A percentile compares a stretch with the other conserved stretches of the same genome.
phyloP scores from a whole-genome alignment of 2,888 invertebrate genomes.

The Digitonthophagus gazella region DNA sequence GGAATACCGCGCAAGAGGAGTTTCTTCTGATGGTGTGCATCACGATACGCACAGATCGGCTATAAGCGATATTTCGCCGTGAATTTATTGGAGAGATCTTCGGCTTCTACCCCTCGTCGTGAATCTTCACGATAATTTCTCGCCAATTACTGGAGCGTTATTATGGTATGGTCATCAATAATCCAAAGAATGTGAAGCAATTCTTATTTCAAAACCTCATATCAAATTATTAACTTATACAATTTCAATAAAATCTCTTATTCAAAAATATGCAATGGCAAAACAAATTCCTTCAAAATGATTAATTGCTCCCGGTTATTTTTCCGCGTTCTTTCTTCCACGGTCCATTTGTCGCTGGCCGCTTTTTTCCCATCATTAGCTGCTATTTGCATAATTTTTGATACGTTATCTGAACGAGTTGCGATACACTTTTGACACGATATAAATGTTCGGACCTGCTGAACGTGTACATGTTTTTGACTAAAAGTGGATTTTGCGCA shows the following conservation, averaged over 20 bases:
- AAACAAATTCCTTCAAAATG: neutral
- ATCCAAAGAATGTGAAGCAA: too few species aligned
- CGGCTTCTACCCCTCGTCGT: neutral
- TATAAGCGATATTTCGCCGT: neutral
- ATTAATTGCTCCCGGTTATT: neutral
- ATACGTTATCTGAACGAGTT: neutral
- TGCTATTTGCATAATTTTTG: conserved; percentile 14
- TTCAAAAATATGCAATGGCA: too few species aligned
- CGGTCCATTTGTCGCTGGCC: conserved; percentile 3
- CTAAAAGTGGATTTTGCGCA: neutral
- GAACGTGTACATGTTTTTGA: neutral
- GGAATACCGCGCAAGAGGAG: neutral
- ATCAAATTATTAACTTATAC: too few species aligned
- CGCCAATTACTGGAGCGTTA: neutral
- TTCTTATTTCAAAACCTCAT: too few species aligned
- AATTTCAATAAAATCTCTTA: too few species aligned
- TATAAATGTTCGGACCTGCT: neutral
- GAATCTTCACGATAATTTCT: neutral
- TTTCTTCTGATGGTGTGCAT: neutral
- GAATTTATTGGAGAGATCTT: neutral
- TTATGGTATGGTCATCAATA: too few species aligned
- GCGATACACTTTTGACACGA: conserved; percentile 10
- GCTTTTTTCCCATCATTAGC: conserved; percentile 11
- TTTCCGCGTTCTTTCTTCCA: neutral
- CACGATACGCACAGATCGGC: neutral